Percentiles rank a stretch among this genome's conserved stretches.
These are phyloP conservation scores for Psilanteris sp. DNA, from an alignment of 1,140 invertebrate genomes.

Conservation along the genomic window DNA sequence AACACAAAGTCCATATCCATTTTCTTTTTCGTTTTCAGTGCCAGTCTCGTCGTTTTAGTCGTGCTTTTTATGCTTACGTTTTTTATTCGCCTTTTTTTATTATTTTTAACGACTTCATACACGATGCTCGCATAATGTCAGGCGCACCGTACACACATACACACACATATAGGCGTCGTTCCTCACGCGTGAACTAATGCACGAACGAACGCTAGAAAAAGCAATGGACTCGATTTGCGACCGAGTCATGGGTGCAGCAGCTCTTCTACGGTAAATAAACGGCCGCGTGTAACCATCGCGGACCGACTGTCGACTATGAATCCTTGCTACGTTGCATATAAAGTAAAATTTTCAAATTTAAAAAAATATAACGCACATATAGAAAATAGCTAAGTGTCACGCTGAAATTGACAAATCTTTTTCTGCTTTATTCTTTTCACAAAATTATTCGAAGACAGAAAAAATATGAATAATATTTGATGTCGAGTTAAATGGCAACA, in stretches of 20 bases:
- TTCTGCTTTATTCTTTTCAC: too few species aligned
- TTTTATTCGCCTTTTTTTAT: conserved; percentile 1
- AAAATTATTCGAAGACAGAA: too few species aligned
- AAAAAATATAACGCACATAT: too few species aligned
- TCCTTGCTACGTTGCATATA: too few species aligned
- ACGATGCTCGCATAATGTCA: conserved; percentile 9
- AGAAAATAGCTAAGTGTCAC: too few species aligned
- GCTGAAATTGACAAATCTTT: too few species aligned
- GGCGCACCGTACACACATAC: conserved; percentile 2
- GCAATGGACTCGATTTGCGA: conserved; percentile 27
- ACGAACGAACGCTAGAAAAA: conserved; percentile 27
- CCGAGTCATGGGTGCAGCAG: conserved; percentile 9
- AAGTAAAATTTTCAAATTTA: too few species aligned
- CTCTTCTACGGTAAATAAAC: conserved; percentile 19
- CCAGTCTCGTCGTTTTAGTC: neutral
- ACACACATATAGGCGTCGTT: conserved; percentile 7
- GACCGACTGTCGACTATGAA: neutral
- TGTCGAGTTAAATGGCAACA: too few species aligned
- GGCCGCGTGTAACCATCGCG: neutral
- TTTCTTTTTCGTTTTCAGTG: neutral
- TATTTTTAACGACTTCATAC: conserved; percentile 18
- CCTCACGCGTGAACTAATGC: conserved; percentile 45
- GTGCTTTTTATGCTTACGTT: conserved; percentile 3
- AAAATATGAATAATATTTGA: too few species aligned
- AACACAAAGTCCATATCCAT: neutral